Evolutionary conservation across 2,888 invertebrate species (phyloP), one percentile per base, ranked within the genome.

Genomic region (Phaedon cochleariae): DNA sequence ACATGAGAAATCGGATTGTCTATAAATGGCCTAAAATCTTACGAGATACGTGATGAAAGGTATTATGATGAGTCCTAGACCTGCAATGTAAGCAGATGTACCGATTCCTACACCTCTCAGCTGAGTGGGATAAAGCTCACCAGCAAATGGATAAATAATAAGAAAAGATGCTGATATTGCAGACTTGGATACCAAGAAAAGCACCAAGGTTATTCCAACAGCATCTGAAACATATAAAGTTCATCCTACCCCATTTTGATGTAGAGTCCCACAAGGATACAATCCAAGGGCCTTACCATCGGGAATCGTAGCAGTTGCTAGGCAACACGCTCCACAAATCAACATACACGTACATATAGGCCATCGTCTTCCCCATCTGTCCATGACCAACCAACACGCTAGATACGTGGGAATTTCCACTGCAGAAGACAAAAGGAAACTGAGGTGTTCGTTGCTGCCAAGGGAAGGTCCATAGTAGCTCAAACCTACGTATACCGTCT

Each of bases 11-110:
- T n/a, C n/a, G n/a, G n/a, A n/a, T 29, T 29, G 10, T 34, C 10
- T 55, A 10, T 21, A 37, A 18, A 41, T 21, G 26, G 26, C 26
- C 26, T n/a, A n/a, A n/a, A 10, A 34, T 76, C 88, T 87, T 86
- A 95, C 95, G 88, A 96, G 86, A 83, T 95, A 95, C 59, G 94
- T 95, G 68, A 96, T 90, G 83, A 95, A 95, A 10, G 96, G 96
- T 80, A 96, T 96, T 61, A 95, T 90, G 70, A 95, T 92, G 51
- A 96, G 86, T 41, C 96, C 96, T 69, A 95, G 85, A 59, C 96
- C 96, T 58, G 94, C 95, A 72, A 96, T 92, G 80, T 96, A 96
- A 15, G 95, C 94, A 1, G 95, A 95, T 59, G 94, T 91, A 52
- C 96, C 96, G 74, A 96, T 95, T 15, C 96, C 96, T 61, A 96